phyloP scores from a whole-genome alignment of 1,140 invertebrate genomes.

The Saccostrea echinata region DNA sequence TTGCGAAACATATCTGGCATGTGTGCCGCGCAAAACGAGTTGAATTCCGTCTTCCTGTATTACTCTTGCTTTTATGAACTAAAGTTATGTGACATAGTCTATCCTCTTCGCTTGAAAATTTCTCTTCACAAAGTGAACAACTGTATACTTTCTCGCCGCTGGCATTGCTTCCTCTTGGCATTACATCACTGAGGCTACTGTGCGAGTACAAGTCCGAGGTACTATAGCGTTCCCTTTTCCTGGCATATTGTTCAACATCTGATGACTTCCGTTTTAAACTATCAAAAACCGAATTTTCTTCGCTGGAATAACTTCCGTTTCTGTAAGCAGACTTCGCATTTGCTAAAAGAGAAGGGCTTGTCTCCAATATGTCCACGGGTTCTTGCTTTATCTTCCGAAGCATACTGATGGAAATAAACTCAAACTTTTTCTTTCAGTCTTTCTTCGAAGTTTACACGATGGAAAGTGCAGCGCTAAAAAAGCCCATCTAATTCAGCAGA shows the following conservation, averaged over 20 bases:
- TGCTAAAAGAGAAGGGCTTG: slow-evolving; percentile 5
- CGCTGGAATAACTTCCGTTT: background rate
- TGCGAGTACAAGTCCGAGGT: background rate
- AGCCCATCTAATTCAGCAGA: background rate
- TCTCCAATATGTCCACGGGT: slow-evolving; percentile 18
- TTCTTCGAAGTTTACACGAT: slow-evolving; percentile 22
- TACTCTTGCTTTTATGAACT: slow-evolving; percentile 49
- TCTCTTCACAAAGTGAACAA: slow-evolving; percentile 54
- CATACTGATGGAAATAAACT: background rate
- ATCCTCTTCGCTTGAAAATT: slow-evolving; percentile 54
- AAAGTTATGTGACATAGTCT: slow-evolving; percentile 55
- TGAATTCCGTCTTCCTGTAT: slow-evolving; percentile 30
- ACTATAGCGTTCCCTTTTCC: background rate
- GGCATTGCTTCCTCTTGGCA: background rate
- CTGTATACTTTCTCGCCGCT: background rate
- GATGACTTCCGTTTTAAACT: background rate
- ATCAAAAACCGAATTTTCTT: background rate
- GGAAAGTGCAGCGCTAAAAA: background rate
- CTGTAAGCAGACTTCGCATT: slow-evolving; percentile 33
- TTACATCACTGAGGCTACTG: slow-evolving; percentile 20
- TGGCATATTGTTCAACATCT: background rate
- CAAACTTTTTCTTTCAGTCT: background rate
- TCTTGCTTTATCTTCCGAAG: slow-evolving; percentile 47
- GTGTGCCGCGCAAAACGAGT: slow-evolving; percentile 53
- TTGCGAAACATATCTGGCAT: slow-evolving; percentile 58